Base-by-base conservation (phyloP, 2,888 invertebrate genomes). In the Penaeus monodon region DNA sequence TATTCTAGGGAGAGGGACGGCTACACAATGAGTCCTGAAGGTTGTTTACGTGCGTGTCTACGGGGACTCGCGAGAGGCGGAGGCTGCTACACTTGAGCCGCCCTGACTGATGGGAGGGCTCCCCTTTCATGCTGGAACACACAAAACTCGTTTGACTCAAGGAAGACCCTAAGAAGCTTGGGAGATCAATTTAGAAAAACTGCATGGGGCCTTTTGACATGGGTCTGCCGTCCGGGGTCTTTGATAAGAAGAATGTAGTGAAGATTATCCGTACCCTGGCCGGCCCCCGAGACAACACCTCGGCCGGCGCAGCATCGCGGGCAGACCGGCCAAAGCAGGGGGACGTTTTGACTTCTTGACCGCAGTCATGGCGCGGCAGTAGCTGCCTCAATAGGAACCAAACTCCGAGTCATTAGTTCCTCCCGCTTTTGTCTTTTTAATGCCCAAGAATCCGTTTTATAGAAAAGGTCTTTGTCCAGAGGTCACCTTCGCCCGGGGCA, bases 391-490 rank as follows among this genome's bases (percentile, higher is more conserved):
- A 57, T 57, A 38, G 29, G 73, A 22, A n/a, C 29, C n/a, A 22
- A 22, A 22, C 27, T 22, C 8, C 77, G 68, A 49, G 70, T 78
- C 78, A 84, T 84, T 84, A 84, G 78, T 84, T 84, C 68, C 84
- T 44, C 78, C 33, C 49, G 29, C 85, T 63, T 81, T 85, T 85
- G 85, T 85, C 80, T 85, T 76, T 33, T 38, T 81, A 66, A 85
- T 85, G 38, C 76, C 85, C 85, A 65, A 63, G 57, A 70, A 73
- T 81, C 81, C 81, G 85, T 81, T 68, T 81, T 66, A 66, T 66
- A 44, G 57, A 57, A 57, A 57, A 57, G 57, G 57, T 57, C 57
- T 57, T 57, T 57, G 57, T 57, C 57, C 57, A 57, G 57, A 57
- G 77, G 77, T 57, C 57, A n/a, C 77, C 77, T 20, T 7, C n/a